Evolutionary conservation across 2,113 vertebrate genomes (phyloP).

Genomic region (Trichechus manatus): DNA sequence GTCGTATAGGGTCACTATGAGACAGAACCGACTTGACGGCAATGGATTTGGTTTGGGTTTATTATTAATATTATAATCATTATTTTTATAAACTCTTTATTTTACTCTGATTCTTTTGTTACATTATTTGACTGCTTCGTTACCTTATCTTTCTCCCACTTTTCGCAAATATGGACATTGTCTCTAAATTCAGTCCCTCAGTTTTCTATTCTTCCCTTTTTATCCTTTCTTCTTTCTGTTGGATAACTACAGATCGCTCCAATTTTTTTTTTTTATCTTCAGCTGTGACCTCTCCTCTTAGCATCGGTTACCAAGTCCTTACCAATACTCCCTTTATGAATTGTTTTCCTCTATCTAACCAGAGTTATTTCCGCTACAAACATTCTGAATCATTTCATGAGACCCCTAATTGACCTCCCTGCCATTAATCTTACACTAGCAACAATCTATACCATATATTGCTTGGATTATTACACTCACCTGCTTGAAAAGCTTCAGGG

Average conservation of each 20-base stretch:
- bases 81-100: neutral
- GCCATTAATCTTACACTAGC: neutral
- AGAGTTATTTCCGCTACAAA: neutral
- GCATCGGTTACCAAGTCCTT: neutral
- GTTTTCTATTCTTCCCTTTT: constrained; percentile 4
- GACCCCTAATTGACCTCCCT: neutral
- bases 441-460: neutral
- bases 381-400: neutral
- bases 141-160: neutral
- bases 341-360: neutral
- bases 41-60: neutral
- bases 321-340: neutral
- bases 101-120: neutral
- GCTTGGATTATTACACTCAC: neutral
- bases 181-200: neutral
- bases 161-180: neutral
- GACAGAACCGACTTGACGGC: no score
- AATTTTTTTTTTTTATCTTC: neutral
- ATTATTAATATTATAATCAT: neutral
- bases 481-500: neutral
- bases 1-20: no score
- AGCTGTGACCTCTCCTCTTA: neutral
- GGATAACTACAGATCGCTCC: neutral
- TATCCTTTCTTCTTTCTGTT: neutral
- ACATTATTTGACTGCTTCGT: constrained; percentile 23